A percentile compares a stretch with the other conserved stretches of the same genome.
phyloP scores from a whole-genome alignment of 2,888 invertebrate species.

The Trichopria drosophilae region DNA sequence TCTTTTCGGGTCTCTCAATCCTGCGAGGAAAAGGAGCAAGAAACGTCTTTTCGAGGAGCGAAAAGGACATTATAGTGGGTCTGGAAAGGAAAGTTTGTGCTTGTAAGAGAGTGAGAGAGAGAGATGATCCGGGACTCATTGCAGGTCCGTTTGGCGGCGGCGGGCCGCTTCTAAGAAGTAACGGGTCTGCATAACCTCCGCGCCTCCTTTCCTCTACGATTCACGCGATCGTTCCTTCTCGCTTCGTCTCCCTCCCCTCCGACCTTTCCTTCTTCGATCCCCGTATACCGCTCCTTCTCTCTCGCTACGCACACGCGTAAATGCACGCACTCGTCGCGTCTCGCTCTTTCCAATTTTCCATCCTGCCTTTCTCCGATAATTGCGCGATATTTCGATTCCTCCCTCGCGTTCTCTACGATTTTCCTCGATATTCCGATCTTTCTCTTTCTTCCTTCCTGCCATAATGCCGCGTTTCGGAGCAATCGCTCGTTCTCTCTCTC shows the following conservation, averaged over 20 bases:
- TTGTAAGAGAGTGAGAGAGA: background rate
- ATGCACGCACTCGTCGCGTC: conserved; percentile 15
- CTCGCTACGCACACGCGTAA: conserved; percentile 6
- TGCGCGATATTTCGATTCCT: too few species aligned
- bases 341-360: too few species aligned
- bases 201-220: conserved; percentile 25
- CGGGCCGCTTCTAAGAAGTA: conserved; percentile 52
- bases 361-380: too few species aligned
- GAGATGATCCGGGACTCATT: conserved; percentile 35
- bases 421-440: too few species aligned
- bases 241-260: conserved; percentile 16
- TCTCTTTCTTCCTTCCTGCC: too few species aligned
- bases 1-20: background rate
- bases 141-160: conserved; percentile 53
- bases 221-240: conserved; percentile 10
- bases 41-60: background rate
- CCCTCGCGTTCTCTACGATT: too few species aligned
- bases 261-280: conserved; percentile 26
- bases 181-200: conserved; percentile 52
- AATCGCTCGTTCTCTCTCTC: conserved; percentile 4
- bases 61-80: too few species aligned
- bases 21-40: background rate
- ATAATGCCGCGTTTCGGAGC: too few species aligned
- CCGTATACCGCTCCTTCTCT: conserved; percentile 10
- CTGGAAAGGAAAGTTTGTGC: too few species aligned